Conservation (phyloP, 53 echinoderm and acorn worm genomes). For the Holothuria leucospilota region DNA sequence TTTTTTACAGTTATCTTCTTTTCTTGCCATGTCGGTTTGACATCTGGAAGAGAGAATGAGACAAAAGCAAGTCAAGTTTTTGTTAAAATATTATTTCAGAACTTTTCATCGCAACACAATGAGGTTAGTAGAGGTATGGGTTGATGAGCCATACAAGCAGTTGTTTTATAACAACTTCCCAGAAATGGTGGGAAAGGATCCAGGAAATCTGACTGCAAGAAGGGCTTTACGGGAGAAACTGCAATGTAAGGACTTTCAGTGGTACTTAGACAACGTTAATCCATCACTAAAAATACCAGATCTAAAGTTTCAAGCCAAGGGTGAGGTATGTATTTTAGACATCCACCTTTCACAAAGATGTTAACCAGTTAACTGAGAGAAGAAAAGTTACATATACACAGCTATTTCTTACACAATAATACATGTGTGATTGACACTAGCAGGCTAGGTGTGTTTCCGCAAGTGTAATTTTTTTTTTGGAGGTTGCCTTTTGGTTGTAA, state of each 20-base stretch:
- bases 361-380: too few species aligned
- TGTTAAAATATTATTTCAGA: conserved; percentile 32
- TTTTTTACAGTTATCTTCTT: too few species aligned
- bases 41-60: too few species aligned
- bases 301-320: conserved; percentile 63
- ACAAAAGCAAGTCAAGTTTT: too few species aligned
- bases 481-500: too few species aligned
- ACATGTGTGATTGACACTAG: too few species aligned
- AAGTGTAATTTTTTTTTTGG: too few species aligned
- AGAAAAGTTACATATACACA: too few species aligned
- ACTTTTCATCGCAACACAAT: conserved; percentile 86
- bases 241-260: conserved; percentile 84
- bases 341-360: not conserved
- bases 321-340: conserved; percentile 67
- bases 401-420: too few species aligned
- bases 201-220: conserved; percentile 77
- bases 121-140: conserved; percentile 88
- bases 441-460: too few species aligned
- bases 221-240: conserved; percentile 67
- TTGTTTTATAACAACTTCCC: conserved; percentile 87
- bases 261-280: conserved; percentile 92
- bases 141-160: conserved; percentile 77
- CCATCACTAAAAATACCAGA: conserved; percentile 77
- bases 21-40: too few species aligned
- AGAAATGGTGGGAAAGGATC: conserved; percentile 59